These are phyloP conservation scores for Drosophila kokeensis DNA, from an alignment of 2,888 invertebrate species.

Conservation along the genomic window DNA sequence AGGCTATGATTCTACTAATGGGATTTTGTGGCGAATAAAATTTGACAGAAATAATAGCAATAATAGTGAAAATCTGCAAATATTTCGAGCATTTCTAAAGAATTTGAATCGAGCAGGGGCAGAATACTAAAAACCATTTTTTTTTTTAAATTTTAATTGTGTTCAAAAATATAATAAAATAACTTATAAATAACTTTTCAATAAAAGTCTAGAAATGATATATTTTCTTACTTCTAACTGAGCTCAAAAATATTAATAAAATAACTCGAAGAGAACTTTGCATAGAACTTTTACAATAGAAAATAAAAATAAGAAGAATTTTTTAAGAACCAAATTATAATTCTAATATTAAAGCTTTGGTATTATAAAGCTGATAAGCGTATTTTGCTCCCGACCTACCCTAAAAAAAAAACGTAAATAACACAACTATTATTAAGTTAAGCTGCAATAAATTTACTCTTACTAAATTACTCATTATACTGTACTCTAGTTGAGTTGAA, in stretches of 20 bases:
- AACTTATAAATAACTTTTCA: not conserved
- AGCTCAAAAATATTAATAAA: not conserved
- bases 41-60: not conserved
- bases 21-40: not conserved
- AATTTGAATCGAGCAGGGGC: not conserved
- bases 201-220: not conserved
- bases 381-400: not conserved
- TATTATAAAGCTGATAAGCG: not conserved
- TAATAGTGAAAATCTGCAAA: not conserved
- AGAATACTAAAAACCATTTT: not conserved
- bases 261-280: no score
- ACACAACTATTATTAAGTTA: not conserved
- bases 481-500: not conserved
- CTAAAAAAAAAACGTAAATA: not conserved
- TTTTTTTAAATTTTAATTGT: not conserved
- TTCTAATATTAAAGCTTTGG: not conserved
- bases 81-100: not conserved
- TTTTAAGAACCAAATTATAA: not conserved
- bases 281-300: not conserved
- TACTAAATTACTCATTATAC: not conserved
- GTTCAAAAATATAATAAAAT: not conserved
- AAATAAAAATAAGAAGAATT: not conserved
- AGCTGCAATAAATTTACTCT: not conserved
- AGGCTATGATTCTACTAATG: not conserved
- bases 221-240: not conserved